Conservation (phyloP, 2,797 vertebrate species). For the Sebastes vulpes region DNA sequence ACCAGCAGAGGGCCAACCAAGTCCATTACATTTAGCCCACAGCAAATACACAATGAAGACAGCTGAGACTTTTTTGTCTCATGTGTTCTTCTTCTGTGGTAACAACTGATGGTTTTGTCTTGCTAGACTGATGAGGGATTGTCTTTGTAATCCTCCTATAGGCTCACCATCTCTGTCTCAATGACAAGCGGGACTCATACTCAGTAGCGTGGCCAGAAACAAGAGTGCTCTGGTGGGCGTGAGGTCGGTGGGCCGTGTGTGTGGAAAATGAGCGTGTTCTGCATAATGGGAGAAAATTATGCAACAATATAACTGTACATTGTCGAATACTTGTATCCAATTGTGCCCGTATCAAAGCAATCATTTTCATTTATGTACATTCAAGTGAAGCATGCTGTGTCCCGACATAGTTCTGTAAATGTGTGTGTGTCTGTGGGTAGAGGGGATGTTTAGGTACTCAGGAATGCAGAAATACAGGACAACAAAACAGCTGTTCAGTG, state of each 20-base stretch:
- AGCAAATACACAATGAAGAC: background rate
- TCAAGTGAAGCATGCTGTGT: background rate
- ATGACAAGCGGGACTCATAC: background rate
- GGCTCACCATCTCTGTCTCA: background rate
- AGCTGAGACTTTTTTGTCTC: background rate
- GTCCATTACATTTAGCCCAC: background rate
- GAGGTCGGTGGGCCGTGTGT: background rate
- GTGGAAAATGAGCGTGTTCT: background rate
- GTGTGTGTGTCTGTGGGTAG: slow-evolving; percentile 1
- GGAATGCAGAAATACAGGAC: slow-evolving; percentile 54
- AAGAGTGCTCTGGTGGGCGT: background rate
- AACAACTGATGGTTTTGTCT: slow-evolving; percentile 10
- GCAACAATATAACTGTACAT: background rate
- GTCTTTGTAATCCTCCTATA: slow-evolving; percentile 18
- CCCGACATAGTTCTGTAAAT: background rate
- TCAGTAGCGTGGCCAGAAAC: background rate
- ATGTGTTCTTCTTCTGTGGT: background rate
- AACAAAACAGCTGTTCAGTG: slow-evolving; percentile 52
- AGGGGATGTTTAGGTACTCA: slow-evolving; percentile 24
- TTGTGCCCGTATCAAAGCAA: background rate
- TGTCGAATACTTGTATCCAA: background rate
- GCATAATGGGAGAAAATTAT: background rate
- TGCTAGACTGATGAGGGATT: background rate
- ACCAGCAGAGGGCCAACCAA: slow-evolving; percentile 60
- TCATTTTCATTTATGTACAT: background rate